Evolutionary conservation across 2,113 vertebrate species (phyloP).

Genomic region (Corythoichthys haematopterus): DNA sequence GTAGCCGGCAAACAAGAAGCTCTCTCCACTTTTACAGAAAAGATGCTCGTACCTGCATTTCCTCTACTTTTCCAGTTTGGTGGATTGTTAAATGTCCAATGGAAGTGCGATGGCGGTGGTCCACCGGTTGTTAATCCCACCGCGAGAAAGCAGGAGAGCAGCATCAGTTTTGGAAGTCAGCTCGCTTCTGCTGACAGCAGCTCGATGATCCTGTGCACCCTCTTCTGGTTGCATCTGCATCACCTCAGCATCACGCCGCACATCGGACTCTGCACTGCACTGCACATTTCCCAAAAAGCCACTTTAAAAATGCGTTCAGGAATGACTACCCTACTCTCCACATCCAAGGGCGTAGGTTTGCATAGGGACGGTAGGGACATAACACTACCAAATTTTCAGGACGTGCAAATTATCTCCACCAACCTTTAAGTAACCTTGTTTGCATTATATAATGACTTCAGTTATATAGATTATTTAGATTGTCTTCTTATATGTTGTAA

Average conservation of each 20-base stretch:
- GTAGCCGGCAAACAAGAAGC: constrained; percentile 40
- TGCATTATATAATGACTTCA: too few relatives aligned
- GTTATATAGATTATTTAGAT: too few relatives aligned
- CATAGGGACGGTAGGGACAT: too few relatives aligned
- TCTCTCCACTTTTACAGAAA: background rate
- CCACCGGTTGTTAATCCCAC: constrained; percentile 4
- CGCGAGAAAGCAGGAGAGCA: constrained; percentile 10
- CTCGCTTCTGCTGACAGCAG: constrained; percentile 41
- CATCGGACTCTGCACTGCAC: background rate
- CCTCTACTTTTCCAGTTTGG: constrained; percentile 7
- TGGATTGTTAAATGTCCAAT: background rate
- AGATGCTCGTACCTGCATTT: constrained; percentile 38
- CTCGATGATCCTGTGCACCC: constrained; percentile 43
- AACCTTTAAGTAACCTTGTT: too few relatives aligned
- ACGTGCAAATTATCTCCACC: too few relatives aligned
- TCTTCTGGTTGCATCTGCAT: constrained; percentile 54
- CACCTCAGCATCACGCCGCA: constrained; percentile 52
- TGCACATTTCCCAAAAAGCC: background rate
- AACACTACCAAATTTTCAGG: too few relatives aligned
- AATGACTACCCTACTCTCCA: too few relatives aligned
- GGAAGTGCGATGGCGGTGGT: constrained; percentile 14
- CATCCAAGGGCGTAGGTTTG: too few relatives aligned
- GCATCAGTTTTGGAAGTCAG: constrained; percentile 47
- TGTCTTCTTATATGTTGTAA: too few relatives aligned
- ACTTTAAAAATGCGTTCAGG: too few relatives aligned